Evolutionary conservation across 1,140 invertebrate species (phyloP).

Genomic region (Anadara kagoshimensis): DNA sequence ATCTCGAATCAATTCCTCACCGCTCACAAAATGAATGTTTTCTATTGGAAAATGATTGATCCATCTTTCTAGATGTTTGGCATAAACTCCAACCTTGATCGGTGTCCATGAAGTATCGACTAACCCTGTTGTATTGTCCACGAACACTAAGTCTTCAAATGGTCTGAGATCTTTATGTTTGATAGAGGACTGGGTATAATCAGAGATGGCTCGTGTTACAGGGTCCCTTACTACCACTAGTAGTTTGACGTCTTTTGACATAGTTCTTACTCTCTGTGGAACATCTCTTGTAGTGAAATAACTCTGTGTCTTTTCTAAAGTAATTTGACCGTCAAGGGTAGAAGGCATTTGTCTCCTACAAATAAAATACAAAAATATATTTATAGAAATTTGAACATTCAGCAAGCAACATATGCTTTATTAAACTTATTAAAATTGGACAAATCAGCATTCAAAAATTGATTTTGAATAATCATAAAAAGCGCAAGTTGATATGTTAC

Average conservation of each 20-base stretch:
- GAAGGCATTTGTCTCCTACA: constrained; percentile 89
- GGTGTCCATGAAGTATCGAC: constrained; percentile 92
- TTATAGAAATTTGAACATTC: too few species aligned
- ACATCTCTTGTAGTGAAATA: constrained; percentile 94
- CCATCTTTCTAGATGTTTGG: constrained; percentile 89
- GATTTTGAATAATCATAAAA: too few species aligned
- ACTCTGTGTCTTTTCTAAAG: constrained; percentile 95
- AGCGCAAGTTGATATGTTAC: too few species aligned
- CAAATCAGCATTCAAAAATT: too few species aligned
- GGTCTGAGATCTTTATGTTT: constrained; percentile 79
- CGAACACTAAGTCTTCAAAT: constrained; percentile 88
- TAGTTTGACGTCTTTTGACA: constrained; percentile 90
- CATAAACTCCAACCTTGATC: constrained; percentile 90
- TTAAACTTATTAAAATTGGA: too few species aligned
- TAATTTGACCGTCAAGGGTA: constrained; percentile 89
- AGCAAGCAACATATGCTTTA: too few species aligned
- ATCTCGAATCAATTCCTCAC: constrained; percentile 89
- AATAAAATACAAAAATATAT: constrained; percentile 33
- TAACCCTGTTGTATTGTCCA: constrained; percentile 78
- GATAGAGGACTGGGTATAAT: constrained; percentile 85
- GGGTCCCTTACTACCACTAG: constrained; percentile 94
- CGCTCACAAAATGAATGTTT: constrained; percentile 91
- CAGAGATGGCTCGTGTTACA: constrained; percentile 93
- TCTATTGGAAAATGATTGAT: constrained; percentile 87
- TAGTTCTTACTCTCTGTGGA: constrained; percentile 86